phyloP scores from a whole-genome alignment of 2,888 invertebrate species.

The Dastarcus helophoroides region DNA sequence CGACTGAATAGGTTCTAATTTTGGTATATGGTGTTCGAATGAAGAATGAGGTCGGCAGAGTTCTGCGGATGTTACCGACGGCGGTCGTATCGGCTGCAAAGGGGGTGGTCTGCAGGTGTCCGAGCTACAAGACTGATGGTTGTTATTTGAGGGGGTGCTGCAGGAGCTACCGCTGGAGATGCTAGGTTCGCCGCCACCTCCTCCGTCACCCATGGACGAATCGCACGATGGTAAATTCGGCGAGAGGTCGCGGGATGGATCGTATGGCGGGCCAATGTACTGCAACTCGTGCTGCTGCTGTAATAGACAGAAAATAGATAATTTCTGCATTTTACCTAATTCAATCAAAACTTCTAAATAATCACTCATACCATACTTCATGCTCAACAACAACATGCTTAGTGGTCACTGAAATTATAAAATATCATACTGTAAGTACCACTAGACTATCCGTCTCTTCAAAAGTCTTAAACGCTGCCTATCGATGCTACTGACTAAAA shows the following conservation, averaged over 20 bases:
- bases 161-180: constrained; percentile 46
- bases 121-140: constrained; percentile 40
- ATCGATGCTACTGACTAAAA: too few species aligned
- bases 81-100: constrained; percentile 11
- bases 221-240: constrained; percentile 57
- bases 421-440: too few species aligned
- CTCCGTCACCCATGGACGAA: constrained; percentile 44
- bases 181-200: constrained; percentile 41
- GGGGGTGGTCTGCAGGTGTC: constrained; percentile 33
- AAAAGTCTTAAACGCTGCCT: too few species aligned
- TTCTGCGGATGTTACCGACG: constrained; percentile 17
- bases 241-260: constrained; percentile 60
- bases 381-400: too few species aligned
- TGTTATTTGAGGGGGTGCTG: constrained; percentile 45
- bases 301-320: constrained; percentile 21
- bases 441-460: too few species aligned
- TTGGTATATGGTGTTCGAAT: constrained; percentile 42
- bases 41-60: constrained; percentile 31
- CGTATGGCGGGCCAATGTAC: constrained; percentile 52
- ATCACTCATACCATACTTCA: too few species aligned
- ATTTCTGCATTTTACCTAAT: too few species aligned
- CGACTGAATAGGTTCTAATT: constrained; percentile 44
- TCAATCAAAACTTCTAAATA: too few species aligned
- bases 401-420: too few species aligned
- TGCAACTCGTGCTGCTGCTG: constrained; percentile 59